Base-by-base conservation (phyloP, 1,140 invertebrate genomes). In the Steinernema khuongi region DNA sequence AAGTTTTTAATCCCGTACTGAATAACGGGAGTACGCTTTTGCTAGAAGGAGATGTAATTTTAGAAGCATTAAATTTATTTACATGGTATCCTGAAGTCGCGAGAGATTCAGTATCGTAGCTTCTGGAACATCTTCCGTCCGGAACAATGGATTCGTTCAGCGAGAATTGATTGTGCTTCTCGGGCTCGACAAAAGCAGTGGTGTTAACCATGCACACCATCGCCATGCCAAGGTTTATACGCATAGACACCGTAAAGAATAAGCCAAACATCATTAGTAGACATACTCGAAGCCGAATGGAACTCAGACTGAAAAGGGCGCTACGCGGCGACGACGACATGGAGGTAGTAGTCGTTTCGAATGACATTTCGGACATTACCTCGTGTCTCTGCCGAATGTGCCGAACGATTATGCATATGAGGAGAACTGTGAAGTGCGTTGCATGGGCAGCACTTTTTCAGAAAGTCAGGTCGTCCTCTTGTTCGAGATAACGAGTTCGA, bases 201-300 rank as follows among this genome's bases (percentile, higher is more conserved):
- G 71, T 71, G 70, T 74, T 74, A 14, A 74, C 72, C 72, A 74
- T 74, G 41, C 72, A 74, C 17, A 74, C 72, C 14, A 74, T 71
- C 30, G 72, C 71, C 72, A 74, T 74, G 18, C 68, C 67, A 2
- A 74, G 71, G 28, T 74, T 67, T 1, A 50, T 31, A 14, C 72
- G 4, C 72, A 74, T 74, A 1, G 71, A 72, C 4, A 72, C 71
- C 4, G 71, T 71, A 22, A 11, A 60, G 50, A 60, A 60, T 4
- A 60, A 14, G 7, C 50, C 50, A 4, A 60, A 4, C 50, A 60
- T 60, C 11, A 26, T 26, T 7, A 60, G 50, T 14, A 60, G 7
- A 22, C 50, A 60, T 60, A 60, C 22, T 26, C 50, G 50, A 14
- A 60, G 22, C 7, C 50, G 11, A 17, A 60, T 26, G 2, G 50